Percentiles rank a stretch among this genome's conserved stretches.
Evolutionary conservation across 2,113 vertebrate species (phyloP).

Genomic region (Nycticryphes semicollaris): DNA sequence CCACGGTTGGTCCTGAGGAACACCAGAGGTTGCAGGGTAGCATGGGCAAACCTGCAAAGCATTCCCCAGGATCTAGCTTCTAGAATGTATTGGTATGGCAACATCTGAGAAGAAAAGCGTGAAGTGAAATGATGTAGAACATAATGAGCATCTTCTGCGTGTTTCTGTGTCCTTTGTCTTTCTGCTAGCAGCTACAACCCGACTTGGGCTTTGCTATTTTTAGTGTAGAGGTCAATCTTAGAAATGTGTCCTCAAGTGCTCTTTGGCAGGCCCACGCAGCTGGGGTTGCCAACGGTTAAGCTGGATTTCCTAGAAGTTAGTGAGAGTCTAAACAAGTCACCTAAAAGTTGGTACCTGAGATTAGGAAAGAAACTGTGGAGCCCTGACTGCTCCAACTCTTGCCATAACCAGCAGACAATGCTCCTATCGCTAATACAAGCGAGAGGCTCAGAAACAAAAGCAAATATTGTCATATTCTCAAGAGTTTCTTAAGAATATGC

Average conservation of each 20-base stretch:
- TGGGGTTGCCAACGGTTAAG: neutral
- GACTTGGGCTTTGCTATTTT: slow-evolving; percentile 4
- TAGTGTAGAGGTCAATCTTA: neutral
- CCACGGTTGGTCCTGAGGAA: neutral
- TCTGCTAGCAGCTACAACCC: neutral
- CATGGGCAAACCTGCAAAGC: neutral
- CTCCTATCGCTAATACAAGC: neutral
- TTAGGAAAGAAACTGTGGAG: neutral
- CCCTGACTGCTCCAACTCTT: neutral
- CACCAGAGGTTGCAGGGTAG: neutral
- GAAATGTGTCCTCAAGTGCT: slow-evolving; percentile 23
- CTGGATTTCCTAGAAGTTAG: slow-evolving; percentile 22
- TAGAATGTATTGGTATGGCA: rapidly evolving
- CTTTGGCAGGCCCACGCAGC: neutral
- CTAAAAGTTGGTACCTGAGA: neutral
- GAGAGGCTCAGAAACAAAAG: neutral
- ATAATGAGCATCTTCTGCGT: neutral
- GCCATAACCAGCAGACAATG: neutral
- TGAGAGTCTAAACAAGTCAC: neutral
- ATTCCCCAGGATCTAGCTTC: neutral
- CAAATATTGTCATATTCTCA: neutral
- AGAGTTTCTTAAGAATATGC: neutral
- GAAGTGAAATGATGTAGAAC: neutral
- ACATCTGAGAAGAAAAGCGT: neutral
- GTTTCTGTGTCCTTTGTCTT: slow-evolving; percentile 30